Percentiles rank a stretch among this genome's conserved stretches.
These are phyloP conservation scores for Micromesistius poutassou DNA, from an alignment of 2,797 vertebrate genomes.

Conservation along the genomic window DNA sequence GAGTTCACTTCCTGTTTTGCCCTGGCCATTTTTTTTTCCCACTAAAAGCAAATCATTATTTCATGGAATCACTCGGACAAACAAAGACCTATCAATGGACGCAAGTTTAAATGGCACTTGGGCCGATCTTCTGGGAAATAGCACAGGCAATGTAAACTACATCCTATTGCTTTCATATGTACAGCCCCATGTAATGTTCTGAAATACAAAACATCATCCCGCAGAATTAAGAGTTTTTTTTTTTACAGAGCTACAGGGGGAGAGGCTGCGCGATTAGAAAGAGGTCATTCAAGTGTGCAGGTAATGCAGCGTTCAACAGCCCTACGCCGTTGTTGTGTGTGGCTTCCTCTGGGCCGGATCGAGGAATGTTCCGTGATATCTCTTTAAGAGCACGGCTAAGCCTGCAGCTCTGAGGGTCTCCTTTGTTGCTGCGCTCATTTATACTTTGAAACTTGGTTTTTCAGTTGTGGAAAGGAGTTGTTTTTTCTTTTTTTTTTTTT, in stretches of 20 bases:
- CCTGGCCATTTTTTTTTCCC: too few species aligned
- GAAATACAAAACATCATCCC: background rate
- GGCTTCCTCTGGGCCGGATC: constrained; percentile 12
- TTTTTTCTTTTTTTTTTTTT: background rate
- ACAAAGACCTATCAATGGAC: background rate
- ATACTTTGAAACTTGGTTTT: constrained; percentile 60
- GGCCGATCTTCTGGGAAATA: background rate
- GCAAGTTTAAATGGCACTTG: background rate
- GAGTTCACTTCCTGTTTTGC: background rate
- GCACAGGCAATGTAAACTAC: background rate
- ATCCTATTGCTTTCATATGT: background rate
- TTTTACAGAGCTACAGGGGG: too few species aligned
- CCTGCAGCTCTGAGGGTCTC: constrained; percentile 47
- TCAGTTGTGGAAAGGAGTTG: constrained; percentile 47
- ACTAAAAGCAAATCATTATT: background rate
- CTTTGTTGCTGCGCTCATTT: constrained; percentile 49
- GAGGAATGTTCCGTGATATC: constrained; percentile 50
- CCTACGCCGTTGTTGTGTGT: background rate
- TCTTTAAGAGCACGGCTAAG: constrained; percentile 58
- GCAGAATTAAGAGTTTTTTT: background rate
- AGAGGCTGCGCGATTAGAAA: background rate
- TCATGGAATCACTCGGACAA: background rate
- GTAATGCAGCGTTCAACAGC: background rate
- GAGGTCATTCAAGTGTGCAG: constrained; percentile 21
- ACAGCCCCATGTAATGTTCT: background rate